Evolutionary conservation across 2,113 vertebrate species (phyloP).

Genomic region (Microcebus jonahi): DNA sequence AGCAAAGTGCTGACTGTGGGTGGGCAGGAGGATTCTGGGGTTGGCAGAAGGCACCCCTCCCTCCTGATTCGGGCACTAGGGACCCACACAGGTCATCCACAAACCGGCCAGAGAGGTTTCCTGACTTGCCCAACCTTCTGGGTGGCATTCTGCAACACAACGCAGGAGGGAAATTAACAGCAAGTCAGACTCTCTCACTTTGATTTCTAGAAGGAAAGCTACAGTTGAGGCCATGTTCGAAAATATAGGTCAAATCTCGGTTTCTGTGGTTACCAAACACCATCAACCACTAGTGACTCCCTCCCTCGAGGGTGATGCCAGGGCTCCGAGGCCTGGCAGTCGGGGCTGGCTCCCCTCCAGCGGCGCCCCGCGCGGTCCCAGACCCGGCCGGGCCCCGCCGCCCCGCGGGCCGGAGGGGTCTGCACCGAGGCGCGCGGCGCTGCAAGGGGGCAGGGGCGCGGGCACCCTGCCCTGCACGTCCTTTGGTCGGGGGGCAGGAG

Average conservation of each 20-base stretch:
- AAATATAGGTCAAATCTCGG: slow-evolving; percentile 76
- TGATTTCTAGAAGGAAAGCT: slow-evolving; percentile 58
- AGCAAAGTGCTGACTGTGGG: neutral
- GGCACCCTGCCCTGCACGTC: neutral
- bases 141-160: slow-evolving; percentile 25
- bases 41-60: neutral
- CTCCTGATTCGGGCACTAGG: neutral
- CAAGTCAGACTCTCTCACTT: neutral
- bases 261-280: slow-evolving; percentile 76
- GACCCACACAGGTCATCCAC: neutral
- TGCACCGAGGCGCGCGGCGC: neutral
- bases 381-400: neutral
- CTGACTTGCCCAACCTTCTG: neutral
- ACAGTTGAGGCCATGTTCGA: slow-evolving; percentile 48
- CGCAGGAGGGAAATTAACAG: neutral
- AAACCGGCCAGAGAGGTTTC: neutral
- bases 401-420: neutral
- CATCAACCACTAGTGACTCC: slow-evolving; percentile 23
- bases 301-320: slow-evolving; percentile 53
- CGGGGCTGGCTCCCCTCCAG: neutral
- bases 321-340: slow-evolving; percentile 36
- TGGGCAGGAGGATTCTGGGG: neutral
- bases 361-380: neutral
- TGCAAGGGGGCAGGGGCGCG: neutral
- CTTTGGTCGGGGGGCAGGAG: no score